A percentile compares a stretch with the other conserved stretches of the same genome.
Conservation (phyloP, 2,113 vertebrate genomes). For the Tringa solitaria region DNA sequence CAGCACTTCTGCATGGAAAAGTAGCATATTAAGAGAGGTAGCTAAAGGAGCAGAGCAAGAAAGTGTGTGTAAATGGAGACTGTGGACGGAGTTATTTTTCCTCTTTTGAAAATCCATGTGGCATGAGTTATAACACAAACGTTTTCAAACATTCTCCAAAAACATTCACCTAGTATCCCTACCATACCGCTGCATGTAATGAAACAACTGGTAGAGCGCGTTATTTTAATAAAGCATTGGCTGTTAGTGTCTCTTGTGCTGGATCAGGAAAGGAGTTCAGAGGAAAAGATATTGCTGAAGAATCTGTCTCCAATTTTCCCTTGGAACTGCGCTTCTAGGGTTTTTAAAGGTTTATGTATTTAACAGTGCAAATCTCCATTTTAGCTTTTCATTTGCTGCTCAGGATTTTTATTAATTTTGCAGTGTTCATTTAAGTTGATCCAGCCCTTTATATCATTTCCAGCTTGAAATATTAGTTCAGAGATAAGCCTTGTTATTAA, state of each 20-base stretch:
- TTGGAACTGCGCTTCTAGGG: not conserved
- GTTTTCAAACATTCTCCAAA: not conserved
- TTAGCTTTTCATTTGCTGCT: conserved; percentile 12
- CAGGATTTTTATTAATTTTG: conserved; percentile 19
- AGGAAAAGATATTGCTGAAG: conserved; percentile 3
- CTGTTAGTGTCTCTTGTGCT: not conserved
- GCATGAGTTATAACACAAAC: not conserved
- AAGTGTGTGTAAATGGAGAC: not conserved
- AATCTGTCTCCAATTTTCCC: conserved; percentile 22
- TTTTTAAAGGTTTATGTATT: conserved; percentile 47
- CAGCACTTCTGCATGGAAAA: not conserved
- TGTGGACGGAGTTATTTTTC: not conserved
- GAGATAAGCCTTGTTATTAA: conserved; percentile 64
- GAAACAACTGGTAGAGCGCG: not conserved
- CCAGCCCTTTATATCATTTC: conserved; percentile 7
- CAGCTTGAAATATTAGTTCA: conserved; percentile 52
- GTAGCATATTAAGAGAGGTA: not conserved
- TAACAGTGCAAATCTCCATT: conserved; percentile 2
- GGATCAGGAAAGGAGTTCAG: not conserved
- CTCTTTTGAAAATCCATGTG: not conserved
- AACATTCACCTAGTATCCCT: not conserved
- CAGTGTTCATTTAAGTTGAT: conserved; percentile 33
- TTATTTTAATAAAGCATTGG: not conserved
- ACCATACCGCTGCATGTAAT: not conserved
- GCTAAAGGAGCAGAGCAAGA: not conserved